Conservation (phyloP, 2,888 invertebrate species). For the Apodemia hepburni region DNA sequence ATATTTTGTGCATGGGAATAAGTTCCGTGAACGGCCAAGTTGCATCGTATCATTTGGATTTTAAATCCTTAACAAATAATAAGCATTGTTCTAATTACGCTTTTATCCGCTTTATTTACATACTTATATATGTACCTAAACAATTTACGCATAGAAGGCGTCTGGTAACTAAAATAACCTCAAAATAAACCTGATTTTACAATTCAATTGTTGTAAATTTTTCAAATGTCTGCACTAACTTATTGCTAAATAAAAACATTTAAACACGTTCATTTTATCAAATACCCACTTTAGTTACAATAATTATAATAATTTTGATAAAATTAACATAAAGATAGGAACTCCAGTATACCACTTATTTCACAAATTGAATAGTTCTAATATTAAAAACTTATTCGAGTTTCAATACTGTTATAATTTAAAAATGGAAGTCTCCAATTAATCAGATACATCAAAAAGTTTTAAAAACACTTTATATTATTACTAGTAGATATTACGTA, state of each 20-base stretch:
- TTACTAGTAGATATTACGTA: too few species aligned
- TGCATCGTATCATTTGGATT: too few species aligned
- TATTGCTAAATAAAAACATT: constrained; percentile 4
- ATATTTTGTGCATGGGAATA: too few species aligned
- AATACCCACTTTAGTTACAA: constrained; percentile 14
- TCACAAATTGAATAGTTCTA: constrained; percentile 14
- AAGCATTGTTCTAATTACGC: background rate
- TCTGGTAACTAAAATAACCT: background rate
- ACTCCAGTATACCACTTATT: constrained; percentile 28
- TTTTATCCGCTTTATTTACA: background rate
- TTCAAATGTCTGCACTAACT: background rate
- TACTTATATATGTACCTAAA: too few species aligned
- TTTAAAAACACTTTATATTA: too few species aligned
- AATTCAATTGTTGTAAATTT: background rate
- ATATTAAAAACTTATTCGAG: constrained; percentile 23
- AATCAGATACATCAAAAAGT: too few species aligned
- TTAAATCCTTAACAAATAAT: too few species aligned
- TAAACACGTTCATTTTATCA: background rate
- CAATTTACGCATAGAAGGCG: too few species aligned
- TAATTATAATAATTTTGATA: constrained; percentile 21
- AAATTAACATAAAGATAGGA: constrained; percentile 21
- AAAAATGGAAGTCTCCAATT: too few species aligned
- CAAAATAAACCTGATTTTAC: background rate
- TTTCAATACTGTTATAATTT: background rate
- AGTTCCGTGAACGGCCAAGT: too few species aligned